phyloP scores from a whole-genome alignment of 1,140 invertebrate genomes.

The Ericerus pela region DNA sequence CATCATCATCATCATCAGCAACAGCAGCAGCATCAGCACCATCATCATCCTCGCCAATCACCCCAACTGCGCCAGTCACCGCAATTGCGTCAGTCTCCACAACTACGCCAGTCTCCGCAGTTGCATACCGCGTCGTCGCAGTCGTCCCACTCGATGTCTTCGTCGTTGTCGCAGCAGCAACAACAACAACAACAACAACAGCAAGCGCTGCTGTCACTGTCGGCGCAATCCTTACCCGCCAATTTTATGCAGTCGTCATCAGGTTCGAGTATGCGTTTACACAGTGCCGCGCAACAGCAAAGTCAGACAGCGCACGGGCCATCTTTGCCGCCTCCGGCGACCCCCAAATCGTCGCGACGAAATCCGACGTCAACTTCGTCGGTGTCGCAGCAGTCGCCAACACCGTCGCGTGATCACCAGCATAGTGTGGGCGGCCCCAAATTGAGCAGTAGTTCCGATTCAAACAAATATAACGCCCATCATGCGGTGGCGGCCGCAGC shows the following conservation, averaged over 20 bases:
- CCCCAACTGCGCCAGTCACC: too few species aligned
- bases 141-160: neutral
- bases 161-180: neutral
- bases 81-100: too few species aligned
- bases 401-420: slow-evolving; percentile 29
- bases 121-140: neutral
- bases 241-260: neutral
- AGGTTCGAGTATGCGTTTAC: too few species aligned
- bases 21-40: too few species aligned
- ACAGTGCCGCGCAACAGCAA: neutral
- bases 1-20: too few species aligned
- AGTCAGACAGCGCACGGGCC: slow-evolving; percentile 16
- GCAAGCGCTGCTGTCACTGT: neutral
- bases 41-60: too few species aligned
- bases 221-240: neutral
- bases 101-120: too few species aligned
- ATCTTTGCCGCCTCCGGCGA: slow-evolving; percentile 34
- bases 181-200: neutral
- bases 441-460: slow-evolving; percentile 35
- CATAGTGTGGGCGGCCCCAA: too few species aligned
- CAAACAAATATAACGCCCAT: slow-evolving; percentile 48
- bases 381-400: slow-evolving; percentile 23
- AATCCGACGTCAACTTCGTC: slow-evolving; percentile 15
- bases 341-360: slow-evolving; percentile 26
- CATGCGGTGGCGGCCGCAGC: slow-evolving; percentile 64